Evolutionary conservation across 2,113 vertebrate species (phyloP), one percentile per base, ranked within the genome.

Genomic region (Hypomesus transpacificus): DNA sequence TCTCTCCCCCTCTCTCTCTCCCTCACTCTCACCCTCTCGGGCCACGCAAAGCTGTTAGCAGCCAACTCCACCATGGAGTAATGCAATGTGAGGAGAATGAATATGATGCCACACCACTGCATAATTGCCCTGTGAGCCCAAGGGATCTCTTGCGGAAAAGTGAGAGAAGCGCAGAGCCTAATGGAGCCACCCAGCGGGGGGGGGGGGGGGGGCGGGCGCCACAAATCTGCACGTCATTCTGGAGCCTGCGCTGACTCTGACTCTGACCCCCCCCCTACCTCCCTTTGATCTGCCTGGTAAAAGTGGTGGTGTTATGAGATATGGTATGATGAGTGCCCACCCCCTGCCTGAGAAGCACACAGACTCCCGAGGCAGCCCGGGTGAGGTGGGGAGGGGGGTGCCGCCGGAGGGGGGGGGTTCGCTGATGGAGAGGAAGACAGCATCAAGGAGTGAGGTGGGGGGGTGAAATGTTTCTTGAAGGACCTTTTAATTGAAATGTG

Each of bases 61-160:
- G 83, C 82, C 73, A 71, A 74, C 82, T 62, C 59, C 71, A 60
- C 80, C 69, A 18, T 71, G 63, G 65, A 79, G 77, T 84, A 87
- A 85, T 85, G 84, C 84, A 76, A 87, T 82, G 86, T 81, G 87
- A 87, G 76, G 81, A 78, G 84, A 90, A 89, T 92, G 87, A 93
- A 91, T 91, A 92, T 91, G 89, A 90, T 84, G 85, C 90, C 86
- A 86, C 85, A 86, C 85, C 80, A 73, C 90, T 89, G 89, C 87
- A 90, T 92, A 92, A 93, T 92, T 91, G 90, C 91, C 81, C 90
- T 86, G 86, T 14, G 81, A 84, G 87, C 90, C 88, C 90, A 83
- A 21, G 90, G 89, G 90, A 93, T 84, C 89, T 88, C 89, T 91
- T 91, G 90, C 73, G 73, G 89, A 88, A 91, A 89, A 93, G 90